Conservation (phyloP, 2,797 vertebrate genomes). For the Takifugu rubripes region DNA sequence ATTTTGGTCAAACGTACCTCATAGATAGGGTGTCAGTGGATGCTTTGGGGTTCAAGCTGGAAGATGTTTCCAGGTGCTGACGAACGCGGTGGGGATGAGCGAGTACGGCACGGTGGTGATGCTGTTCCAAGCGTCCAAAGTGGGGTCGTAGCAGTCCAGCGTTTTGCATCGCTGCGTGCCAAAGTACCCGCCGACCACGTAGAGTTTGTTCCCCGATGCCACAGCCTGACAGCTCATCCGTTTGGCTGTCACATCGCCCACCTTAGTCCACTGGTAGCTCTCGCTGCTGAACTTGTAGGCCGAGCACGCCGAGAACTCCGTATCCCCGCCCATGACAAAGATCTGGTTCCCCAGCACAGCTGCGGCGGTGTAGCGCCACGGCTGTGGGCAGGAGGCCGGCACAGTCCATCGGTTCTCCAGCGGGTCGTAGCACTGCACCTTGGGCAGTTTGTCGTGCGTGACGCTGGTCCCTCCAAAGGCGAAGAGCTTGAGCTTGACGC, state of each 20-base stretch:
- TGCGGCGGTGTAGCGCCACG: conserved; percentile 97
- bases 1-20: conserved; percentile 51
- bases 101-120: conserved; percentile 98
- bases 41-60: conserved; percentile 78
- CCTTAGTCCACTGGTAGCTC: conserved; percentile 98
- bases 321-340: conserved; percentile 98
- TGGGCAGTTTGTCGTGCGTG: conserved; percentile 96
- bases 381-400: conserved; percentile 94
- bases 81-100: conserved; percentile 95
- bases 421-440: conserved; percentile 97
- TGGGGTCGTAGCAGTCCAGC: conserved; percentile 96
- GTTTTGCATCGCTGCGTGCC: conserved; percentile 98
- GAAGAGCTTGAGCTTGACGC: conserved; percentile 95
- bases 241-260: conserved; percentile 96
- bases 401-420: conserved; percentile 96
- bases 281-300: conserved; percentile 99
- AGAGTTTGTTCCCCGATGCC: conserved; percentile 96
- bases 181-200: conserved; percentile 98
- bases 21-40: conserved; percentile 28
- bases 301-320: conserved; percentile 95
- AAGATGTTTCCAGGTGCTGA: conserved; percentile 99
- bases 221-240: conserved; percentile 99
- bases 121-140: conserved; percentile 94
- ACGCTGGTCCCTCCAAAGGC: conserved; percentile 96
- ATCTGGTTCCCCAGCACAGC: conserved; percentile 97